Base-by-base conservation (phyloP, 2,113 vertebrate genomes). In the Tinamus guttatus region DNA sequence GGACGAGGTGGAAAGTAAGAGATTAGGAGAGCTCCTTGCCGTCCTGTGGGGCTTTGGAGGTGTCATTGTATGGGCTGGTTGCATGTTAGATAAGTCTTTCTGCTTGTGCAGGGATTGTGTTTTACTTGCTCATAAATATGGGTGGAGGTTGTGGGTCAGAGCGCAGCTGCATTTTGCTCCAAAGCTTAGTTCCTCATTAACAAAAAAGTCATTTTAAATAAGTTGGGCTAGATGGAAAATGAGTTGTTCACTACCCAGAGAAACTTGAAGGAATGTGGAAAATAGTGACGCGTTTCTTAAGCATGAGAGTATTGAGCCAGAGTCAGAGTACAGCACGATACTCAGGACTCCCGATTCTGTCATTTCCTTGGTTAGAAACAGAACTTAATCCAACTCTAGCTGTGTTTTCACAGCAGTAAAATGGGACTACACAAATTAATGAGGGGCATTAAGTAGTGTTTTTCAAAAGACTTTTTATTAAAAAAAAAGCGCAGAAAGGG, bases 341-440 rank as follows among this genome's bases (percentile, higher is more conserved):
- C 86, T 79, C 80, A 79, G 18, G 83, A 76, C 77, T 84, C 65
- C 40, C 19, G 70, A 62, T 79, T 92, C 78, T 84, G 86, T 92
- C 30, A 89, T 81, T 90, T 96, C 93, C 89, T 95, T 94, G 70
- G 41, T 5, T 86, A 70, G 91, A 87, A 90, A 92, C 77, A 92
- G 87, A 90, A 41, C n/a, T 89, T 82, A 81, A 87, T 94, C 62
- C 2, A 0, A 62, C 80, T 47, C 14, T 92, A 92, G 88, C 74
- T 87, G 74, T 92, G 77, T 96, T 96, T 96, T 88, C 67, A 93
- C 92, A 93, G 85, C 92, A 89, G 94, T 77, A 54, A 67, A 84
- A 69, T 63, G 49, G 19, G 70, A 90, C 32, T 92, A 21, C 45
- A 87, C 80, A 74, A 90, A 76, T 76, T 81, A 93, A 92, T 90